phyloP scores from a whole-genome alignment of 2,113 vertebrate genomes.

The Nipponia nippon region DNA sequence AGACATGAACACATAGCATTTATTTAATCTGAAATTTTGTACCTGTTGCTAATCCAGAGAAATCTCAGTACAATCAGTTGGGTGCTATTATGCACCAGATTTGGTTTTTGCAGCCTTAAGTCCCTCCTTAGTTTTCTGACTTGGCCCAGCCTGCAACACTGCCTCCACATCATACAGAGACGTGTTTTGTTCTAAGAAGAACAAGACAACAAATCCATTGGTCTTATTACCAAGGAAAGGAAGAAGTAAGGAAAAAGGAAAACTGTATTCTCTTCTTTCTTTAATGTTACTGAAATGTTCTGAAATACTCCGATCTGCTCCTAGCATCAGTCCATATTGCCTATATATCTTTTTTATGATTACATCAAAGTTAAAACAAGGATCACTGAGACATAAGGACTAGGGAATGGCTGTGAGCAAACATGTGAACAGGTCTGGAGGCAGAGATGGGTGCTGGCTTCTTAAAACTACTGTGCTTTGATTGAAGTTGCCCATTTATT shows the following conservation, averaged over 20 bases:
- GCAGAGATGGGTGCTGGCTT: background rate
- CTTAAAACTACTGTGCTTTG: background rate
- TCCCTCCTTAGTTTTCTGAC: background rate
- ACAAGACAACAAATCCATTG: background rate
- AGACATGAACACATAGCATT: background rate
- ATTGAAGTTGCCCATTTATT: background rate
- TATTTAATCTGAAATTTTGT: background rate
- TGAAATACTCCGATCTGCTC: background rate
- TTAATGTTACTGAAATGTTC: background rate
- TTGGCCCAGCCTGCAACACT: background rate
- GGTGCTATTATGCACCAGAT: background rate
- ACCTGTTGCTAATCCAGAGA: background rate
- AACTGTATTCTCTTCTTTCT: background rate
- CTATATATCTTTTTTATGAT: background rate
- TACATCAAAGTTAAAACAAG: background rate
- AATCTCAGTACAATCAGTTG: background rate
- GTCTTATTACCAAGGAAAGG: background rate
- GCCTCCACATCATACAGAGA: background rate
- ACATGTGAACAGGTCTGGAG: background rate
- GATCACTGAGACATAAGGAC: background rate
- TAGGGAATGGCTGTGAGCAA: background rate
- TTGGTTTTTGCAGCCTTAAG: background rate
- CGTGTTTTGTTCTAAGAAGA: background rate
- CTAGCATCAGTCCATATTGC: fast-evolving
- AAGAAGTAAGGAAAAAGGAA: background rate